Evolutionary conservation across 2,797 vertebrate species (phyloP).

Genomic region (Cheirogaleus major): DNA sequence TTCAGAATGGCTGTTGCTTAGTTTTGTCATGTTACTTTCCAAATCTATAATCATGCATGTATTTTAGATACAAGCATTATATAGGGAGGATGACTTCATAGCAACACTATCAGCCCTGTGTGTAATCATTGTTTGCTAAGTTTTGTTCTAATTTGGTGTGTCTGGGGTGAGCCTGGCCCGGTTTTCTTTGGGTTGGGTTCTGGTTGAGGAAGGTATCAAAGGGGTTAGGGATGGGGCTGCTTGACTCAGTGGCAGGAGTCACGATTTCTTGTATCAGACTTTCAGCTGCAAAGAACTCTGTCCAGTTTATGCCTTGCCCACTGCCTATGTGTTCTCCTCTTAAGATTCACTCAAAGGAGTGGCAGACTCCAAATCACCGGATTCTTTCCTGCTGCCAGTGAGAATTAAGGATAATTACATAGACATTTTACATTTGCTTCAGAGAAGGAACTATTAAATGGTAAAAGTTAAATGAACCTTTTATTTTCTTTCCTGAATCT

Average conservation of each 20-base stretch:
- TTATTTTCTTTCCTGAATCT: constrained; percentile 49
- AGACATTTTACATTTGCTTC: constrained; percentile 44
- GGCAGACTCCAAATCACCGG: constrained; percentile 23
- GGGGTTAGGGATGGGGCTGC: neutral
- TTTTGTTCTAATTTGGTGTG: constrained; percentile 7
- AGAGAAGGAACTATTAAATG: constrained; percentile 59
- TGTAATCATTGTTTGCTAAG: neutral
- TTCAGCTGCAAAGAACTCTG: neutral
- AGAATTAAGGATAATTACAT: constrained; percentile 54
- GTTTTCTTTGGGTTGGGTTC: neutral
- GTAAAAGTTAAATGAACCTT: constrained; percentile 48
- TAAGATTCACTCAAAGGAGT: constrained; percentile 30
- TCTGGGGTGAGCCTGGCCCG: neutral
- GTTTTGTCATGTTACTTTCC: neutral
- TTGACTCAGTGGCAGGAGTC: neutral
- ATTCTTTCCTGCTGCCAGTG: constrained; percentile 23
- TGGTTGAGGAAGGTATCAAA: neutral
- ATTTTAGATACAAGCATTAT: neutral
- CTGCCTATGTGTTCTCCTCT: neutral
- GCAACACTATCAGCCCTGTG: neutral
- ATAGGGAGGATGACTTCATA: neutral
- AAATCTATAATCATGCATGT: neutral
- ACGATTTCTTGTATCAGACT: neutral
- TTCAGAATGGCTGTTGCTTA: neutral
- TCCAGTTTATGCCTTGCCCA: neutral